Evolutionary conservation across 2,113 vertebrate genomes (phyloP), one percentile per base, ranked within the genome.

Genomic region (Paradisaea rubra): DNA sequence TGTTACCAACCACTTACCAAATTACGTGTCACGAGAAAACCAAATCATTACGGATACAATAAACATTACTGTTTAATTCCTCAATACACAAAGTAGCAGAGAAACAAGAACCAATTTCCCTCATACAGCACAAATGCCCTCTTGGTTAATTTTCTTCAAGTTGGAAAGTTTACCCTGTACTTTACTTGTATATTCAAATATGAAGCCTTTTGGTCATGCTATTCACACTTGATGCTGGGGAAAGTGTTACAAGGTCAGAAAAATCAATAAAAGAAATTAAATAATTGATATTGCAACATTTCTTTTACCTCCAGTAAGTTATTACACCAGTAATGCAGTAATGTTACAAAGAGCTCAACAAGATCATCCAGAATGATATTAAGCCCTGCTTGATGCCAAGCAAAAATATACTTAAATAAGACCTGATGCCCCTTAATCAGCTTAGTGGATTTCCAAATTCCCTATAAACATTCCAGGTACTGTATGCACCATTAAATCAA

Each of bases 201-300:
- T 37, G 17, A 89, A 92, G 21, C 5, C 0, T 0, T 59, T 88
- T 89, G 49, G 22, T 71, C 73, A 79, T 57, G 18, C 15, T 95
- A 42, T 76, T 96, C 57, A 68, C 20, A 87, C 54, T 50, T 82
- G 25, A 50, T 92, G 81, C 39, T 80, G 31, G 64, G 28, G 91
- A 95, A 83, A 41, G 39, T 68, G 39, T 25, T 89, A 37, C 42
- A 47, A 54, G 74, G 33, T 91, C 81, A 93, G 77, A 74, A 70
- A 94, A 96, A 95, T 96, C 80, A 94, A 95, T 77, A 93, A 35
- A 50, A 57, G 28, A 71, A 96, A 94, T 76, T 94, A 91, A 88
- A 78, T 78, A 89, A 94, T 45, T 69, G 28, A 22, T 61, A 86
- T 88, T 35, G 81, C 18, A 63, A 56, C 31, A 35, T 64, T 80